A percentile compares a stretch with the other conserved stretches of the same genome.
Conservation (phyloP, 2,113 vertebrate species). For the Verasper variegatus region DNA sequence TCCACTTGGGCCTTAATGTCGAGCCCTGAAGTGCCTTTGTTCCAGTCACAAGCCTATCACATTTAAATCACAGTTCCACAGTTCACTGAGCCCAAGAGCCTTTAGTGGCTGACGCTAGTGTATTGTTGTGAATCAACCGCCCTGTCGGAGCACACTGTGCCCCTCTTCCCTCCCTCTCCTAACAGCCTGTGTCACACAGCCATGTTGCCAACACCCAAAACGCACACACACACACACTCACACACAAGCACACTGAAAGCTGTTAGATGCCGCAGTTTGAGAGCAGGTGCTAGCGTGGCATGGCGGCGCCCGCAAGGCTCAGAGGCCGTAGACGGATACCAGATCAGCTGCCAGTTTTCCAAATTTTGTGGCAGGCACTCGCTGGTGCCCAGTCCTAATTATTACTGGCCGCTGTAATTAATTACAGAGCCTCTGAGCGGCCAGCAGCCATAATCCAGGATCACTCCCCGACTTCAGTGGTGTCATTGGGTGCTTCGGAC, state of each 20-base stretch:
- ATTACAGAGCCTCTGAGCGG: conserved; percentile 53
- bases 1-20: not conserved
- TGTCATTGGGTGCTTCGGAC: conserved; percentile 28
- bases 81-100: conserved; percentile 35
- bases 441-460: conserved; percentile 51
- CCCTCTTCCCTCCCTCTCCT: conserved; percentile 43
- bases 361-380: conserved; percentile 32
- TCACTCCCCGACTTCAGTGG: conserved; percentile 36
- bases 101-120: conserved; percentile 32
- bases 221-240: conserved; percentile 26
- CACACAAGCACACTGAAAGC: conserved; percentile 43
- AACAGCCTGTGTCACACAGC: conserved; percentile 55
- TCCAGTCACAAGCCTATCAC: conserved; percentile 12
- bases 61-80: conserved; percentile 46
- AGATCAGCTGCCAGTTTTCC: conserved; percentile 55
- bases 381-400: conserved; percentile 59
- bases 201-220: conserved; percentile 37
- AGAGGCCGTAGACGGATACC: conserved; percentile 41
- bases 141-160: conserved; percentile 29
- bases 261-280: conserved; percentile 54
- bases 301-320: conserved; percentile 45
- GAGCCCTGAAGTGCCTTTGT: not conserved
- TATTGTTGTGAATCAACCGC: conserved; percentile 61
- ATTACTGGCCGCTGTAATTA: conserved; percentile 73
- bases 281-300: conserved; percentile 67